Conservation (phyloP, 2,797 vertebrate genomes). For the Dicrostonyx torquatus region DNA sequence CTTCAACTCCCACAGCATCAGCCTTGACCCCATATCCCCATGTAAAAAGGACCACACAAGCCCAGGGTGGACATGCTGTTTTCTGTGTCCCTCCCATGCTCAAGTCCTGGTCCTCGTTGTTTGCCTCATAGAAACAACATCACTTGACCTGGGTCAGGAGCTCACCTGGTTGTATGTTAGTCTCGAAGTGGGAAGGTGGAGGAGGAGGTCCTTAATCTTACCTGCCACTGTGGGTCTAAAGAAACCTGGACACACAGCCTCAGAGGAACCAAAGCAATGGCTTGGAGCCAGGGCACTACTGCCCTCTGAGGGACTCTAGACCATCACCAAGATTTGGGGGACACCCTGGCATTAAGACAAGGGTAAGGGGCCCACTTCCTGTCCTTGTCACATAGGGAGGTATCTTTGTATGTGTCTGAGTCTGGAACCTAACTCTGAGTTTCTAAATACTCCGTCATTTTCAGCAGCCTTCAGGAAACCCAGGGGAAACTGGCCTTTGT, state of each 20-base stretch:
- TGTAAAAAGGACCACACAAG: not conserved
- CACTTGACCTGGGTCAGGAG: not conserved
- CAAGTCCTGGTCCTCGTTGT: not conserved
- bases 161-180: not conserved
- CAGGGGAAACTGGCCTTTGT: not conserved
- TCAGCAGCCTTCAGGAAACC: not conserved
- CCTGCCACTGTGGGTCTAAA: not conserved
- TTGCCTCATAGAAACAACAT: no score
- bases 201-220: not conserved
- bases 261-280: not conserved
- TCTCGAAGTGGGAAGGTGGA: not conserved
- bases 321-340: not conserved
- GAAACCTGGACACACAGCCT: not conserved
- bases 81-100: accelerated
- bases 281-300: not conserved
- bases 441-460: not conserved
- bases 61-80: no score
- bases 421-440: not conserved
- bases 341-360: not conserved
- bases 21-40: not conserved
- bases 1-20: not conserved
- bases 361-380: not conserved
- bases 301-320: not conserved
- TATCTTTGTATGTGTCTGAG: not conserved
- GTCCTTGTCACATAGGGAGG: not conserved